Percentiles rank a stretch among this genome's conserved stretches.
Evolutionary conservation across 2,113 vertebrate species (phyloP).

Genomic region (Sceloporus tristichus): DNA sequence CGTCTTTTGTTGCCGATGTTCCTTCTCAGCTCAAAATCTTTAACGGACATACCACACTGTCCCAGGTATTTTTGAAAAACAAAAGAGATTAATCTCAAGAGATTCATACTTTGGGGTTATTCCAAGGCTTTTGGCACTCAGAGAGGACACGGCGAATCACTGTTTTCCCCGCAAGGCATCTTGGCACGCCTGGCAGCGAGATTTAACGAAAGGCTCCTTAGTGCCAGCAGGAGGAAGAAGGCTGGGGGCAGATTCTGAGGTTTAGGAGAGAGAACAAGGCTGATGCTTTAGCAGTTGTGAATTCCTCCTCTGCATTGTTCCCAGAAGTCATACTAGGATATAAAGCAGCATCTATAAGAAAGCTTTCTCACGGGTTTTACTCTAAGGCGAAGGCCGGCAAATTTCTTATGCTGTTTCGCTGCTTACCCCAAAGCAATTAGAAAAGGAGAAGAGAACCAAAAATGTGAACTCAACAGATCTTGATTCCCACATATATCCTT

Average conservation of each 20-base stretch:
- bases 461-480: too few relatives aligned
- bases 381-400: too few relatives aligned
- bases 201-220: not conserved
- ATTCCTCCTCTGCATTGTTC: not conserved
- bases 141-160: fast-evolving
- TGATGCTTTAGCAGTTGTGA: not conserved
- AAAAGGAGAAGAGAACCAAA: too few relatives aligned
- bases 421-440: too few relatives aligned
- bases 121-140: fast-evolving
- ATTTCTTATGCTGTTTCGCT: not conserved
- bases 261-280: not conserved
- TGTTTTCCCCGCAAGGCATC: constrained; percentile 10
- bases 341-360: not conserved
- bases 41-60: not conserved
- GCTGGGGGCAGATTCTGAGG: not conserved
- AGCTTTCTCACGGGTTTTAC: not conserved
- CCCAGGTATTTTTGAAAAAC: not conserved
- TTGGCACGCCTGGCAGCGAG: not conserved
- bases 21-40: not conserved
- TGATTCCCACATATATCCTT: too few relatives aligned
- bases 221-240: not conserved
- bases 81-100: not conserved
- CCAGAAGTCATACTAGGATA: not conserved
- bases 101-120: not conserved
- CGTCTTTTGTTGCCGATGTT: fast-evolving